Conservation (phyloP, 2,797 vertebrate species). For the Lithobates pipiens region DNA sequence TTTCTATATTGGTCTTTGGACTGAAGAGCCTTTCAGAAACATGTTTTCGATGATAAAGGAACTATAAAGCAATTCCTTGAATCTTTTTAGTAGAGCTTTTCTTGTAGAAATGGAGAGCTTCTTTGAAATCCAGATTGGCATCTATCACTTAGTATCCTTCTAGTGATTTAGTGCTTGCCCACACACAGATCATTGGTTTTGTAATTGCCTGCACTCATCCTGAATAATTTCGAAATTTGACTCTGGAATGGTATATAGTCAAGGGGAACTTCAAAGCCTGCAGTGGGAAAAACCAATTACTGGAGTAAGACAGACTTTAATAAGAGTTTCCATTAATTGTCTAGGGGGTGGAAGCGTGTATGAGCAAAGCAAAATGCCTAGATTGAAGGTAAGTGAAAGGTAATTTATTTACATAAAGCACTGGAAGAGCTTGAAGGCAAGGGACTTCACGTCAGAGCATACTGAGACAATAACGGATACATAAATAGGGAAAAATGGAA, state of each 20-base stretch:
- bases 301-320: not conserved
- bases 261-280: not conserved
- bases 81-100: not conserved
- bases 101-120: not conserved
- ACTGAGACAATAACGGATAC: not conserved
- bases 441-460: not conserved
- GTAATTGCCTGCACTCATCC: not conserved
- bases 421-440: not conserved
- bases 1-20: not conserved
- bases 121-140: constrained; percentile 1
- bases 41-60: not conserved
- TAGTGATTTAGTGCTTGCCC: not conserved
- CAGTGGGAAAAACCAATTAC: constrained; percentile 4
- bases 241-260: not conserved
- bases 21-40: not conserved
- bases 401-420: not conserved
- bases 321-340: not conserved
- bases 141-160: not conserved
- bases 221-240: constrained; percentile 7
- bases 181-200: constrained; percentile 1
- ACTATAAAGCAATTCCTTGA: not conserved
- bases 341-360: not conserved
- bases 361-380: not conserved
- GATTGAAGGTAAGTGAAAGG: not conserved
- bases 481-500: not conserved